Percentiles rank a stretch among this genome's conserved stretches.
These are phyloP conservation scores for Magallana gigas DNA, from an alignment of 1,140 invertebrate genomes.

Conservation along the genomic window DNA sequence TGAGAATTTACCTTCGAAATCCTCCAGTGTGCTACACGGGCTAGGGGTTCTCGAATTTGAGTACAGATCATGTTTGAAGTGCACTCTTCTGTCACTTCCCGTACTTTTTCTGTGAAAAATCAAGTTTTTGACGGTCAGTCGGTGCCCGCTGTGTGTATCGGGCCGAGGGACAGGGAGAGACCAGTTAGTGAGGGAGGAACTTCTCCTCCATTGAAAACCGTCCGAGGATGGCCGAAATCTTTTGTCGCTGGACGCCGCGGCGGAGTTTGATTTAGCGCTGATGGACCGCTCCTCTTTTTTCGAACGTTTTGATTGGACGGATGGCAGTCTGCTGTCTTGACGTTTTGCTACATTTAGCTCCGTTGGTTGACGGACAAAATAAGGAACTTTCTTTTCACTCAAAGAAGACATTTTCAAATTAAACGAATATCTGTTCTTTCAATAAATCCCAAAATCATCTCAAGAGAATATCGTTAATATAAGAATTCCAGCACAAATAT, in stretches of 20 bases:
- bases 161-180: not conserved
- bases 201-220: not conserved
- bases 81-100: not conserved
- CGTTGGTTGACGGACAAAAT: not conserved
- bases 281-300: not conserved
- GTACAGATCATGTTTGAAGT: not conserved
- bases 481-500: too few species aligned
- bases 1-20: not conserved
- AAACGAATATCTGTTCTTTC: too few species aligned
- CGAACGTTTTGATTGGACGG: not conserved
- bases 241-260: not conserved
- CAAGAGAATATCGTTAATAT: too few species aligned
- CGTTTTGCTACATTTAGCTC: not conserved
- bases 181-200: not conserved
- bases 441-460: too few species aligned
- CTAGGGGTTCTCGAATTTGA: not conserved
- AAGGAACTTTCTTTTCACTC: not conserved
- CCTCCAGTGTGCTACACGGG: not conserved
- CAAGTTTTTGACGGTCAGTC: not conserved
- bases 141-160: not conserved
- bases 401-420: not conserved
- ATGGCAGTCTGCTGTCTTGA: not conserved
- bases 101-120: not conserved
- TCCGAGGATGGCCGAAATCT: not conserved
- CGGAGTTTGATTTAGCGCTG: too few species aligned